A percentile compares a stretch with the other conserved stretches of the same genome.
phyloP scores from a whole-genome alignment of 2,113 vertebrate genomes.

The Atrichornis clamosus region DNA sequence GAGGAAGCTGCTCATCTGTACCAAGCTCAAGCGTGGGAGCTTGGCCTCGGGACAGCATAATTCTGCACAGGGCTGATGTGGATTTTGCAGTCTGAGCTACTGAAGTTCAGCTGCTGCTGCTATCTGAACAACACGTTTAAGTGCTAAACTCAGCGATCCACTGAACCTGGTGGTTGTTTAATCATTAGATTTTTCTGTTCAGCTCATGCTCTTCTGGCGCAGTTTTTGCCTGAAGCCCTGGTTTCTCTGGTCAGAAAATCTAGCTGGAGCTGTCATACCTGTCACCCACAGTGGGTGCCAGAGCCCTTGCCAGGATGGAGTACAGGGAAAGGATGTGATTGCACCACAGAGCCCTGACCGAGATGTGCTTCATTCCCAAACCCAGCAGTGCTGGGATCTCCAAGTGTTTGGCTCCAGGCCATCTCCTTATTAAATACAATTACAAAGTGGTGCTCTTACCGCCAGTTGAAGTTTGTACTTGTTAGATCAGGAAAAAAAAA shows the following conservation, averaged over 20 bases:
- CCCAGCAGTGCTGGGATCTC: background rate
- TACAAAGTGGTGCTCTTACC: background rate
- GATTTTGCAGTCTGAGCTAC: background rate
- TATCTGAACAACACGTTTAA: background rate
- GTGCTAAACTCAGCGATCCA: background rate
- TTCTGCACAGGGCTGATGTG: background rate
- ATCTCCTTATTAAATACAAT: slow-evolving; percentile 31
- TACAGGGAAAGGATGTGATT: background rate
- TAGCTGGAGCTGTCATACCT: background rate
- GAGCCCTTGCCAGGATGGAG: background rate
- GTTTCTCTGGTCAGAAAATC: background rate
- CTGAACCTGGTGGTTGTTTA: background rate
- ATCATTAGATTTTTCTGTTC: background rate
- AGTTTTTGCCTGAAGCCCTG: background rate
- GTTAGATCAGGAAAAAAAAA: slow-evolving; percentile 19
- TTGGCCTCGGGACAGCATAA: background rate
- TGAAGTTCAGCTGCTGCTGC: background rate
- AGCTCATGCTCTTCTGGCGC: background rate
- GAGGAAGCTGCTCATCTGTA: background rate
- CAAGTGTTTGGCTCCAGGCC: background rate
- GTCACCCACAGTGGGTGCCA: background rate
- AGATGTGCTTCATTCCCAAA: background rate
- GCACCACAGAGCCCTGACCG: fast-evolving
- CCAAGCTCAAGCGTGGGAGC: fast-evolving
- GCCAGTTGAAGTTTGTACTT: slow-evolving; percentile 34